Evolutionary conservation across 2,888 invertebrate genomes (phyloP).

Genomic region (Mystacides longicornis): DNA sequence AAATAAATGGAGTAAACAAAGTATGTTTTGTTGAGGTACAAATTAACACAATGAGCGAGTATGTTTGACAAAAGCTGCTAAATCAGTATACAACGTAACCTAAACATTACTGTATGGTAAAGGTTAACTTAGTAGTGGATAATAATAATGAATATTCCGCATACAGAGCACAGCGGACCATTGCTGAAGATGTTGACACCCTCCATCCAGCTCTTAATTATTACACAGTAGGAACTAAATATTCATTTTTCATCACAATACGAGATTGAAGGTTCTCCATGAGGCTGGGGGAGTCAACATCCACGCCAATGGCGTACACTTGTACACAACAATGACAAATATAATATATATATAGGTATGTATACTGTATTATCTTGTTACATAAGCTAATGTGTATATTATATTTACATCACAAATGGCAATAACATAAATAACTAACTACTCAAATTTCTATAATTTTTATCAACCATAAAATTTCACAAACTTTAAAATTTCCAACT

Average conservation of each 20-base stretch:
- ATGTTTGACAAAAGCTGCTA: not conserved
- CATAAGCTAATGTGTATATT: constrained; percentile 21
- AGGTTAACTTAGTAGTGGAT: constrained; percentile 23
- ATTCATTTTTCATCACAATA: too few relatives aligned
- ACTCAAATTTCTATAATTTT: not conserved
- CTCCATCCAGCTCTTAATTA: too few relatives aligned
- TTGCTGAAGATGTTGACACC: too few relatives aligned
- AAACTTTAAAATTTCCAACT: not conserved
- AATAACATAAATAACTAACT: constrained; percentile 4
- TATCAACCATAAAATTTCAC: not conserved
- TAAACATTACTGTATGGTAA: not conserved
- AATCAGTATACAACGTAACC: not conserved
- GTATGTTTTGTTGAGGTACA: too few relatives aligned
- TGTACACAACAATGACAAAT: too few relatives aligned
- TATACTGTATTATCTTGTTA: not conserved
- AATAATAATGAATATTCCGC: constrained; percentile 12
- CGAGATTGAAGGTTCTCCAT: too few relatives aligned
- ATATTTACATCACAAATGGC: constrained; percentile 25
- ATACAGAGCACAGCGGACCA: too few relatives aligned
- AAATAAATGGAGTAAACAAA: too few relatives aligned
- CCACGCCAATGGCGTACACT: too few relatives aligned
- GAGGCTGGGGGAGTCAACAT: too few relatives aligned
- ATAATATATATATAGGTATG: too few relatives aligned
- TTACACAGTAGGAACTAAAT: too few relatives aligned
- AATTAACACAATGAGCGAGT: not conserved